Evolutionary conservation across 2,113 vertebrate genomes (phyloP).

Genomic region (Cynocephalus volans): DNA sequence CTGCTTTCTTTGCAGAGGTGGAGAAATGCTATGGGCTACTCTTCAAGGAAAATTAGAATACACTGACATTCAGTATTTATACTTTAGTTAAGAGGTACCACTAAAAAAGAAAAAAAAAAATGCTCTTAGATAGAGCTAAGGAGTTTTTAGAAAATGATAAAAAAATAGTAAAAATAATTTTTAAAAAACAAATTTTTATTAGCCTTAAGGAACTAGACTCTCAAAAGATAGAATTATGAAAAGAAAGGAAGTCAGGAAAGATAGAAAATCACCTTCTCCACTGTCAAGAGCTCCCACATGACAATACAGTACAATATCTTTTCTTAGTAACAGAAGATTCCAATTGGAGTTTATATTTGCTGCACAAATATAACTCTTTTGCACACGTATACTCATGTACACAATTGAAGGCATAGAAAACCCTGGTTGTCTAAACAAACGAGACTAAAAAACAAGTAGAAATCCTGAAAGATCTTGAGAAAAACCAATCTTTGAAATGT

Average conservation of each 20-base stretch:
- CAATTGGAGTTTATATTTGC: not conserved
- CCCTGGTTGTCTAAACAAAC: not conserved
- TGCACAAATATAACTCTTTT: not conserved
- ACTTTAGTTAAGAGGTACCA: not conserved
- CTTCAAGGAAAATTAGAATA: conserved; percentile 33
- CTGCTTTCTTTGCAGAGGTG: not conserved
- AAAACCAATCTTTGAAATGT: not conserved
- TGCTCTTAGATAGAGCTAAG: not conserved
- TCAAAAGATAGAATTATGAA: not conserved
- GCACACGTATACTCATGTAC: not conserved
- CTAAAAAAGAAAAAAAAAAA: not conserved
- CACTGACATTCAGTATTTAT: not conserved
- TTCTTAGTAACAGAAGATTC: too few species aligned
- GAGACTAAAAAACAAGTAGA: not conserved
- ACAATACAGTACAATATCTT: too few species aligned
- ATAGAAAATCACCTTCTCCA: not conserved
- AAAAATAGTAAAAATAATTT: not conserved
- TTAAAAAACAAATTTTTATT: not conserved
- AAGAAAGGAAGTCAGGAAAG: not conserved
- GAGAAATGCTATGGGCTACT: not conserved
- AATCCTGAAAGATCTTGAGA: conserved; percentile 27
- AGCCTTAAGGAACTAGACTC: not conserved
- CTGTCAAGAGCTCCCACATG: too few species aligned
- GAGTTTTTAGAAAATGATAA: not conserved
- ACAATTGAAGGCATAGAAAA: not conserved